Conservation (phyloP, 2,113 vertebrate genomes). For the Chloropsis cyanopogon region DNA sequence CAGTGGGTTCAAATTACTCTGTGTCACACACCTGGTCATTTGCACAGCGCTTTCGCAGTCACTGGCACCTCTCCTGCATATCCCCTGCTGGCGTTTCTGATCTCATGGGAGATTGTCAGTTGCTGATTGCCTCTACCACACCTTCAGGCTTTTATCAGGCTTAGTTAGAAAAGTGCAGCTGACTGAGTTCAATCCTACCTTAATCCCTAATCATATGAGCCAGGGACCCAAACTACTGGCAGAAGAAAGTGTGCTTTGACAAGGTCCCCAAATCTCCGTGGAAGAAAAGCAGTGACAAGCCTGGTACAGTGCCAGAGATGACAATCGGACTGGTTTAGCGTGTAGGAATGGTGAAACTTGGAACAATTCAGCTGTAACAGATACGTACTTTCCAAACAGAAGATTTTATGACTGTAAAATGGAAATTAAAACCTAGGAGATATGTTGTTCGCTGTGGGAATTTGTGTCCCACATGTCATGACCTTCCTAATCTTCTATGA, state of each 20-base stretch:
- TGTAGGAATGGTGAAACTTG: not conserved
- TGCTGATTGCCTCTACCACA: not conserved
- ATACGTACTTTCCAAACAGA: not conserved
- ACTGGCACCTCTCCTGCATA: not conserved
- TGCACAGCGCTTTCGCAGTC: not conserved
- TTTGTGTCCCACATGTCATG: not conserved
- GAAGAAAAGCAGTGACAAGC: not conserved
- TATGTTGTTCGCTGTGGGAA: not conserved
- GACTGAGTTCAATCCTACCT: not conserved
- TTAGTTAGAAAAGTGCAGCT: not conserved
- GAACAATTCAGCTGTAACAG: not conserved
- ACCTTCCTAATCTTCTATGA: not conserved
- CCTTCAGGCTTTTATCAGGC: not conserved
- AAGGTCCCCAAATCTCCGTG: not conserved
- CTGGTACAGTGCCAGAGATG: not conserved
- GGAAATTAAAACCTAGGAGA: not conserved
- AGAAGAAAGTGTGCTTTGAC: not conserved
- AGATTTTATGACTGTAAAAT: not conserved
- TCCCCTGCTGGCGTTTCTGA: not conserved
- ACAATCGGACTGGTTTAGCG: not conserved
- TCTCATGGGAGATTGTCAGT: not conserved
- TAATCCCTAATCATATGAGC: not conserved
- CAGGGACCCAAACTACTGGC: not conserved
- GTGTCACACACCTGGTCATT: fast-evolving
- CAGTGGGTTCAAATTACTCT: not conserved